Evolutionary conservation across 2,113 vertebrate genomes (phyloP), one percentile per base, ranked within the genome.

Genomic region (Dissostichus mawsoni): DNA sequence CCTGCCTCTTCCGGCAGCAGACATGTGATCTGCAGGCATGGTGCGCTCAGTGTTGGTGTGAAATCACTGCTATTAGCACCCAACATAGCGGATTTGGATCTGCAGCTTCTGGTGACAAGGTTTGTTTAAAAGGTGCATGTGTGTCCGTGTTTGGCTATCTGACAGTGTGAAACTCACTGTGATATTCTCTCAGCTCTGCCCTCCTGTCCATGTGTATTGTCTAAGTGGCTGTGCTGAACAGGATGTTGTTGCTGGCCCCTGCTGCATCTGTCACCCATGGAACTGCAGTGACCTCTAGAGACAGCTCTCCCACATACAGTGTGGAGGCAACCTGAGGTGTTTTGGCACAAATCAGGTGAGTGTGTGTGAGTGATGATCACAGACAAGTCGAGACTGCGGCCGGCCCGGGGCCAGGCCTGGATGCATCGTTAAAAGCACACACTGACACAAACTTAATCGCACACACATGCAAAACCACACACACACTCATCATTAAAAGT

Each of bases 261-360:
- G 86, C 90, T 92, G 90, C 80, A 89, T 92, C 90, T 95, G 94
- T 95, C 94, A 95, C 94, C 90, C 88, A 88, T 95, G 95, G 95
- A 95, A 92, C 94, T 95, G 88, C 92, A 93, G 89, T 95, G 96
- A 95, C 95, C 94, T 96, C 93, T 95, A 93, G 94, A 95, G 94
- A 94, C 94, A 89, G 77, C 82, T 94, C 88, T 89, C 90, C 92
- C 89, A 95, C 84, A 93, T 95, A 95, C 91, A 92, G 87, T 87
- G 82, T 56, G 59, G 75, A 84, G 67, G 80, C 85, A 81, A 81
- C 47, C 83, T 84, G 85, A 93, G 87, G 91, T 85, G 81, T 81
- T 68, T 33, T 78, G 85, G 74, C 79, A 81, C 76, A 69, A 61
- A 86, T 69, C 85, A 87, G 67, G 58, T 33, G 55, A 88, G 70